Percentiles rank a stretch among this genome's conserved stretches.
These are phyloP conservation scores for Myotis pilosus DNA, from an alignment of 2,797 vertebrate species.

Conservation along the genomic window DNA sequence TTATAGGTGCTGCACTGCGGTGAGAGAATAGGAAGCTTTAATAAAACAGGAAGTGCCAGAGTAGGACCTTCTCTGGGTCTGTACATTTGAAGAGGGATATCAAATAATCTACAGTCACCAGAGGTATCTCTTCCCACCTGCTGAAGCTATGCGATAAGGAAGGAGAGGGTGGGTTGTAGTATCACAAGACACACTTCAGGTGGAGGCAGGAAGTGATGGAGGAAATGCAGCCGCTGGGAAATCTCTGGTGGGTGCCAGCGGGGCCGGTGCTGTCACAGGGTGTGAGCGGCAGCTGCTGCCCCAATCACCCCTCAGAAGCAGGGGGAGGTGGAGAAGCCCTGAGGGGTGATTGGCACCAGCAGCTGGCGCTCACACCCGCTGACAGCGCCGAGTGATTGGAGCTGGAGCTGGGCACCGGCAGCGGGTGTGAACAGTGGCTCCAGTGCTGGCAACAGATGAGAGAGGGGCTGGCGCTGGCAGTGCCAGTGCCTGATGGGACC, in stretches of 20 bases:
- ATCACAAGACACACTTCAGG: neutral
- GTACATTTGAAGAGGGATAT: neutral
- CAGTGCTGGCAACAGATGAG: no score
- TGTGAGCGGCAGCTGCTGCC: no score
- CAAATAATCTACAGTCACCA: neutral
- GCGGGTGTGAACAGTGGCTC: no score
- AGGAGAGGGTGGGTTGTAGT: neutral
- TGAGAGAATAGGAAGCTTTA: neutral
- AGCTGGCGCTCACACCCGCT: no score
- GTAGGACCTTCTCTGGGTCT: neutral
- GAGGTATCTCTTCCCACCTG: neutral
- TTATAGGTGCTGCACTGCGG: neutral
- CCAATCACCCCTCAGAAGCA: no score
- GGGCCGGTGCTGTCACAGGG: no score
- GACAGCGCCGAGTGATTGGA: no score
- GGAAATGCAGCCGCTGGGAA: neutral
- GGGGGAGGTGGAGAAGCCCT: no score
- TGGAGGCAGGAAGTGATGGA: neutral
- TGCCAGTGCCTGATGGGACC: no score
- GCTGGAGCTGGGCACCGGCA: no score
- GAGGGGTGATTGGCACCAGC: no score
- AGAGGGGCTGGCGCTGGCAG: no score
- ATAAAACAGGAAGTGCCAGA: neutral
- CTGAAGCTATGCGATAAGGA: neutral
- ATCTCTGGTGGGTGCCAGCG: neutral